These are phyloP conservation scores for Mycalesis mineus DNA, from an alignment of 2,888 invertebrate genomes.

Conservation along the genomic window DNA sequence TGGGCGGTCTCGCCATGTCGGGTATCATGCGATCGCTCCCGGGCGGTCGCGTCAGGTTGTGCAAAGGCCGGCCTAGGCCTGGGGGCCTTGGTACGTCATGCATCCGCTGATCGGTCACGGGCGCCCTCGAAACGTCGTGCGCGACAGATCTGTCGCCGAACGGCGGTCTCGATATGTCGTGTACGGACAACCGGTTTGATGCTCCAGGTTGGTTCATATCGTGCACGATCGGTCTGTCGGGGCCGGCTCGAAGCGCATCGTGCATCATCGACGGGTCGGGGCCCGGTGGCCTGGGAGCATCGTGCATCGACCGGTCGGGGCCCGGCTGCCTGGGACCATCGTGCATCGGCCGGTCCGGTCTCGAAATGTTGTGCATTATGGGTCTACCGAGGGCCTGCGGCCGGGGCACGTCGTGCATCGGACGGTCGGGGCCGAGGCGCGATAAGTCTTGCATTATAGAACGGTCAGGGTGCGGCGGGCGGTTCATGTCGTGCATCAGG, in stretches of 20 bases:
- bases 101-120: slow-evolving; percentile 15
- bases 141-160: background rate
- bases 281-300: slow-evolving; percentile 15
- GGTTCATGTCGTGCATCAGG: slow-evolving; percentile 32
- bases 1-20: slow-evolving; percentile 15
- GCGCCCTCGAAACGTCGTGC: slow-evolving; percentile 13
- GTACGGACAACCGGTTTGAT: slow-evolving; percentile 10
- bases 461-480: slow-evolving; percentile 13
- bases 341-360: slow-evolving; percentile 15
- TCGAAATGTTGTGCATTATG: slow-evolving; percentile 10
- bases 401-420: slow-evolving; percentile 11
- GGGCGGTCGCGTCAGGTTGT: slow-evolving; percentile 13
- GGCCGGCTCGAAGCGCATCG: slow-evolving; percentile 15
- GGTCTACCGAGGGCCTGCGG: slow-evolving; percentile 8
- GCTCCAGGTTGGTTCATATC: slow-evolving; percentile 12
- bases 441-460: too few species aligned
- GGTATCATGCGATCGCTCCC: slow-evolving; percentile 18
- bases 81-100: slow-evolving; percentile 15
- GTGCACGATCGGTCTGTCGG: slow-evolving; percentile 10
- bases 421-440: slow-evolving; percentile 6
- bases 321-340: too few species aligned
- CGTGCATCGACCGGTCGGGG: too few species aligned
- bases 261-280: slow-evolving; percentile 14
- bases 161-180: slow-evolving; percentile 17
- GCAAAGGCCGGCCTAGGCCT: slow-evolving; percentile 19